These are phyloP conservation scores for Drosophila nr. perissopoda DNA, from an alignment of 2,888 invertebrate species.

Conservation along the genomic window DNA sequence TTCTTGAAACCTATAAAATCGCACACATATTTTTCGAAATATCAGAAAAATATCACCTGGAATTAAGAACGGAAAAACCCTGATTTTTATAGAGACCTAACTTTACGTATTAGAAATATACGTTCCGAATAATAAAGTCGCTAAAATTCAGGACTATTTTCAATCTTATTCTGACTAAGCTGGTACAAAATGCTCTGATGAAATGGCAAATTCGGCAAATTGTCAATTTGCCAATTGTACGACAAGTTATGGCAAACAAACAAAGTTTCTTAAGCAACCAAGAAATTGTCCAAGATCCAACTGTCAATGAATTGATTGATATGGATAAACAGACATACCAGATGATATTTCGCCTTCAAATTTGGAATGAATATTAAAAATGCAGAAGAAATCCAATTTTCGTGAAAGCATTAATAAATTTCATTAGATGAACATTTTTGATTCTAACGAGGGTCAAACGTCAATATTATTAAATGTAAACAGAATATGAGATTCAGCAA, in stretches of 20 bases:
- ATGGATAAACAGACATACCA: neutral
- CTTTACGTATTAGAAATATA: neutral
- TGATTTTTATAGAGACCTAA: no score
- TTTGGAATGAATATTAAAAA: neutral
- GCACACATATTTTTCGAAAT: neutral
- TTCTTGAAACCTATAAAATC: neutral
- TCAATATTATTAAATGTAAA: slow-evolving; percentile 74
- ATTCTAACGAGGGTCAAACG: slow-evolving; percentile 79
- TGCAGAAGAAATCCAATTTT: slow-evolving; percentile 20
- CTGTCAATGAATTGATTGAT: neutral
- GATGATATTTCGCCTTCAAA: no score
- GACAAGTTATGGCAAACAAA: neutral
- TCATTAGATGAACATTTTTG: slow-evolving; percentile 31
- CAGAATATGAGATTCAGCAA: slow-evolving; percentile 28
- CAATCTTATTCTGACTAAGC: neutral
- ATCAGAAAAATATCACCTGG: neutral
- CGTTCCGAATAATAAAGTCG: neutral
- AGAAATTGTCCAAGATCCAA: neutral
- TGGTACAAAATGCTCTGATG: no score
- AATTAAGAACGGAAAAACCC: neutral
- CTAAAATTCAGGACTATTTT: no score
- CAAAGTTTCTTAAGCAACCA: neutral
- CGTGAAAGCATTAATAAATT: slow-evolving; percentile 42
- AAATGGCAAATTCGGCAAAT: no score
- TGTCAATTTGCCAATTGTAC: neutral